Evolutionary conservation across 2,888 invertebrate species (phyloP).

Genomic region (Himalopsyche anomala): DNA sequence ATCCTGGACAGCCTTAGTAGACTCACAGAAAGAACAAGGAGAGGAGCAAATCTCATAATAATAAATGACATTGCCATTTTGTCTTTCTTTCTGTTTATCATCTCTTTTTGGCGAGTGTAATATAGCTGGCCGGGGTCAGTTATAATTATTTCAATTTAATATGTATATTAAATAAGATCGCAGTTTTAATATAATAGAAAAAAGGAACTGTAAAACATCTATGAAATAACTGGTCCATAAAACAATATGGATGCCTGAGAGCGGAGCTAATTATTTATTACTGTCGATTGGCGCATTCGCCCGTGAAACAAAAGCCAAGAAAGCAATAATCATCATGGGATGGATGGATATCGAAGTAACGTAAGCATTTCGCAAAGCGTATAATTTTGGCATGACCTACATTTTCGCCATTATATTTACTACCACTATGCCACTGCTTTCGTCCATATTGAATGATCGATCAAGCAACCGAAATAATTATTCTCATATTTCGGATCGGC

Average conservation of each 20-base stretch:
- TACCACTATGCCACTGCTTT: slow-evolving; percentile 4
- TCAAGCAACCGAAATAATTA: not conserved
- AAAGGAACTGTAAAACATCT: not conserved
- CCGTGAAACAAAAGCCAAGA: slow-evolving; percentile 31
- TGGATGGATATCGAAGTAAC: slow-evolving; percentile 23
- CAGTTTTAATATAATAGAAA: not conserved
- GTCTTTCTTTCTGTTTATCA: too few relatives aligned
- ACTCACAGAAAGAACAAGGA: too few relatives aligned
- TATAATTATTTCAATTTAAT: not conserved
- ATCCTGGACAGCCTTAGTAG: too few relatives aligned
- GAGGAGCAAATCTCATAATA: too few relatives aligned
- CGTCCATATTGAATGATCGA: not conserved
- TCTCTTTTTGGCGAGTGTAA: too few relatives aligned
- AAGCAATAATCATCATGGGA: slow-evolving; percentile 6
- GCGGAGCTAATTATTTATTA: not conserved
- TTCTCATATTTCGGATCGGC: too few relatives aligned
- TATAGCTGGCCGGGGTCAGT: not conserved
- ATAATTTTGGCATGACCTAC: slow-evolving; percentile 34
- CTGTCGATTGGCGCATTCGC: slow-evolving; percentile 13
- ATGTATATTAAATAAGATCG: not conserved
- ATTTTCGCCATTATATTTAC: slow-evolving; percentile 16
- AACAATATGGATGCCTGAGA: slow-evolving; percentile 6
- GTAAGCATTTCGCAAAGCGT: slow-evolving; percentile 23
- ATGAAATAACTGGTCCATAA: not conserved
- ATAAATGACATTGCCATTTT: too few relatives aligned